Base-by-base conservation (phyloP, 1,140 invertebrate species). In the Rhyacophila brunnea region DNA sequence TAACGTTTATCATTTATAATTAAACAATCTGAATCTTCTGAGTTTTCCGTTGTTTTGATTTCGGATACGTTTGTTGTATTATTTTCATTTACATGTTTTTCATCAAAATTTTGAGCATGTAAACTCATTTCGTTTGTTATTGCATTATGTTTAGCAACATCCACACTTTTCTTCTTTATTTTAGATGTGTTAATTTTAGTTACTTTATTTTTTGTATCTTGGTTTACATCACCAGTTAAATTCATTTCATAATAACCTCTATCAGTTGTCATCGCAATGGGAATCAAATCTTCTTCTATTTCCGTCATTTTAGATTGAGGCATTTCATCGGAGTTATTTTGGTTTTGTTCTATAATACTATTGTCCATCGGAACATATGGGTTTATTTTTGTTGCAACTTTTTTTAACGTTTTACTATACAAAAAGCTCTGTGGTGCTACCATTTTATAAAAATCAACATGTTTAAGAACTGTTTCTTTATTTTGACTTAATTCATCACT, bases 361-460 rank as follows among this genome's bases (percentile, higher is more conserved):
- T 23, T 66, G 46, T 76, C 70, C 77, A 79, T 79, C 0, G 73
- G 74, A 20, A 73, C 45, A 28, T 79, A 79, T 0, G 77, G 74
- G n/a, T 70, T 70, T 1, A 62, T 55, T 9, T 65, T 64, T 58
- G 67, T 69, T 10, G 73, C 68, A 20, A 57, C 58, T 49, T 59
- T 68, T 49, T 66, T 71, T n/a, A 67, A 55, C 38, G 74, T 70
- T 32, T 73, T 70, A 65, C 75, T 72, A 50, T 79, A 79, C 5
- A 79, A 56, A 58, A 79, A 79, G 59, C 77, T 79, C 56, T 77
- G 77, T 2, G 75, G 72, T 47, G 71, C 70, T 0, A 71, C 72
- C 1, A 77, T 68, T n/a, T 19, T 44, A 7, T 18, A 7, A 11
- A 57, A 20, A 43, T 57, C 35, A 11, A 57, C 42, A 32, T 57